These are phyloP conservation scores for Nemopilema nomurai DNA, from an alignment of 30 jellyfish, hydroid and myxozoan species.

Conservation along the genomic window DNA sequence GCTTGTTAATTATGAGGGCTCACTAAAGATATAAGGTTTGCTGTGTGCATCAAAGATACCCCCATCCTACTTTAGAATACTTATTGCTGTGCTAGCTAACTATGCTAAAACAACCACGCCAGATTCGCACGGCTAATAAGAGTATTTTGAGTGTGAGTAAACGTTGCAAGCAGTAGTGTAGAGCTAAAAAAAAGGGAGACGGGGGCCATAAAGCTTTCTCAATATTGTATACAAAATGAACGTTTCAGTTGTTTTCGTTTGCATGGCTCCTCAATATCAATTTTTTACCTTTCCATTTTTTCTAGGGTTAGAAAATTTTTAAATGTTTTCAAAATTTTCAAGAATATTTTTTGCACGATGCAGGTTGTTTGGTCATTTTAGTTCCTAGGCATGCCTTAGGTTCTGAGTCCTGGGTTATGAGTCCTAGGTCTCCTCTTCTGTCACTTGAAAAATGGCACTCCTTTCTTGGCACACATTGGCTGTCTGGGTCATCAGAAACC, in stretches of 20 bases:
- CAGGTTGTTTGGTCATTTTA: background rate
- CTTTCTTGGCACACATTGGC: background rate
- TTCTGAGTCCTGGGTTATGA: background rate
- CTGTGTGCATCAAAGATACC: slow-evolving; percentile 18
- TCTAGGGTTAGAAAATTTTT: background rate
- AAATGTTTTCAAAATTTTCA: background rate
- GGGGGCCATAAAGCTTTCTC: background rate
- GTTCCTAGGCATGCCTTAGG: background rate
- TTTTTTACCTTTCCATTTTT: background rate
- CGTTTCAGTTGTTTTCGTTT: background rate
- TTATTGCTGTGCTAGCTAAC: background rate
- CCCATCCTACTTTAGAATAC: background rate
- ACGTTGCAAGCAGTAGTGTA: background rate
- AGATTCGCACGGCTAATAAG: background rate
- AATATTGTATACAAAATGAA: background rate
- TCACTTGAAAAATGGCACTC: background rate
- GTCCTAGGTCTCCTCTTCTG: background rate
- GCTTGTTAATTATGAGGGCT: background rate
- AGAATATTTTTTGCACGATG: background rate
- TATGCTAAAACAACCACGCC: background rate
- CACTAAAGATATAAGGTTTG: background rate
- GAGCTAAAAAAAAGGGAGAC: background rate
- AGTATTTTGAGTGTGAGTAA: background rate
- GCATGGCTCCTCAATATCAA: background rate
- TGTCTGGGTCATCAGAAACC: background rate